phyloP scores from a whole-genome alignment of 2,113 vertebrate genomes.

The Erythrocebus patas region DNA sequence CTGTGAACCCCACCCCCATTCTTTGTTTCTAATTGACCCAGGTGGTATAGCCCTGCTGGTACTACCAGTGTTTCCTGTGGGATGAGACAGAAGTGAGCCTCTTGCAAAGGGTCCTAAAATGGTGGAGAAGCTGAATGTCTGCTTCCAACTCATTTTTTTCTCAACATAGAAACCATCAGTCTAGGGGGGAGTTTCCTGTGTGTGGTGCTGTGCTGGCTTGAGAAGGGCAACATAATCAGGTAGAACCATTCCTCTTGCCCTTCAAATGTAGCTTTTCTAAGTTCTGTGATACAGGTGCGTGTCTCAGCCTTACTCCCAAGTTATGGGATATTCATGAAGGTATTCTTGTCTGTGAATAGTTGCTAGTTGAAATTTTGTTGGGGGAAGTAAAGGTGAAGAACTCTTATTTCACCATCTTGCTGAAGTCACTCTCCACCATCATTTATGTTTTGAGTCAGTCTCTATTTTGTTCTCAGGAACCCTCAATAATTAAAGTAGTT shows the following conservation, averaged over 20 bases:
- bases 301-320: neutral
- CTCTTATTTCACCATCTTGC: neutral
- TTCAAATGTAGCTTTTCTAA: neutral
- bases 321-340: neutral
- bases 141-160: neutral
- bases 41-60: neutral
- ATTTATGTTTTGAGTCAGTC: neutral
- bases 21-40: neutral
- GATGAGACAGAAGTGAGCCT: neutral
- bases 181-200: neutral
- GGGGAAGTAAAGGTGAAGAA: neutral
- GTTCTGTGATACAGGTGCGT: neutral
- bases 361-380: neutral
- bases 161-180: neutral
- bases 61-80: neutral
- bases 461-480: slow-evolving; percentile 14
- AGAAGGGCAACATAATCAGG: neutral
- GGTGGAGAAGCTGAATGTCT: neutral
- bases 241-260: neutral
- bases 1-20: neutral
- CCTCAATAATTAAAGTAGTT: neutral
- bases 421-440: neutral
- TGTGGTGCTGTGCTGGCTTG: neutral
- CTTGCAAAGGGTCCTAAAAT: neutral
- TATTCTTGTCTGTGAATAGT: neutral